Base-by-base conservation (phyloP, 2,888 invertebrate species). In the Metacarcinus magister region DNA sequence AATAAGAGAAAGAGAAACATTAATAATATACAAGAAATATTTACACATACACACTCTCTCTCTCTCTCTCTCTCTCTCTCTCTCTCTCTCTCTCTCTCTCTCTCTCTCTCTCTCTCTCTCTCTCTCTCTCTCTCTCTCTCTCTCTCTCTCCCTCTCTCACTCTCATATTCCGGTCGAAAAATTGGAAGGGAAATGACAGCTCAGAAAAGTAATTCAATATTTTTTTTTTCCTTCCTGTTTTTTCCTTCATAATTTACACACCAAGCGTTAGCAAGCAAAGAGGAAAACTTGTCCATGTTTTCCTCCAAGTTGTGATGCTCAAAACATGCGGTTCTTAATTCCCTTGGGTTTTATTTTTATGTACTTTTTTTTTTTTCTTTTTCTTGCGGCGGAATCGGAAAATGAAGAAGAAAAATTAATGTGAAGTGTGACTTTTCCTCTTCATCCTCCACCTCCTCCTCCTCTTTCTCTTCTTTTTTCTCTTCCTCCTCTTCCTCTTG, bases 51-150 rank as follows among this genome's bases (percentile, higher is more conserved):
- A 54, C 54, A 54, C 54, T 54, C 54, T 54, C 3, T 54, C 54
- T 54, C 54, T 54, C 54, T 54, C 54, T 7, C 54, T 54, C 54
- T 54, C 54, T 16, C 89, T 89, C 89, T 89, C 89, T 28, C 89
- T 28, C 89, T 89, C 89, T 89, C 89, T 87, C 87, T 87, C 87
- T 87, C 87, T 87, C 87, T 87, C 87, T 87, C 87, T 87, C 87
- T 87, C 87, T 87, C 87, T 87, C 87, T 87, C 87, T 87, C 87
- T 87, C 10, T 48, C 48, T 48, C 48, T 48, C 10, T 48, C 10
- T 4, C 48, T 48, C 48, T 48, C 4, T 48, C 48, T 48, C 48
- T 48, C 48, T 48, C 5, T 48, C 48, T 48, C 48, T 48, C 5
- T 48, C 48, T 48, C 87, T 87, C 87, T 10, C 48, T 48, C 10